Base-by-base conservation (phyloP, 2,888 invertebrate species). In the Lycophotia porphyrea region DNA sequence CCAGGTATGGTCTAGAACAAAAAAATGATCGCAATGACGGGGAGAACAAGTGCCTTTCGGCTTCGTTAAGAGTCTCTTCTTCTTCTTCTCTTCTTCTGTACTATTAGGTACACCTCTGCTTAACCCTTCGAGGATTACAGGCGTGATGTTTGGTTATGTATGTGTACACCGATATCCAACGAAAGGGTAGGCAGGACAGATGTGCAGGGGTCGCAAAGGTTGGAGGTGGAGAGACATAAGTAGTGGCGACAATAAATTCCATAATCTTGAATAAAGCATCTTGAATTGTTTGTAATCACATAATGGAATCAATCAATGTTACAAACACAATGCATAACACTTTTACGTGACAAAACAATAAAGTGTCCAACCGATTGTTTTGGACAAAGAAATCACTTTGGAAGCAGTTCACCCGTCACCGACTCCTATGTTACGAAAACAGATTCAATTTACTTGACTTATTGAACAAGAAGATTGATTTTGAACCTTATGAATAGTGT, bases 271-370 rank as follows among this genome's bases (percentile, higher is more conserved):
- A n/a, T 5, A 36, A 42, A 18, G 8, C 3, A 39, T 42, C 27
- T 60, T 27, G 36, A 49, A 27, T 34, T 31, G 55, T 64, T 64
- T 47, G 52, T 80, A 34, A 11, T 21, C 24, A 49, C 42, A 0
- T 47, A 49, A 36, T 60, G 27, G 42, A 60, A 75, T 75, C 65
- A 61, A 55, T 21, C 60, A 66, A 64, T 13, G 27, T 58, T 61
- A 70, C 65, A 63, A 63, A 39, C 18, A 74, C 64, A 68, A 77
- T 70, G 42, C 61, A 64, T 44, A 75, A 60, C 69, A 58, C 58
- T 71, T 73, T 66, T 70, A 84, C 72, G 68, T 75, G 67, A 68
- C 63, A 42, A 75, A 75, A 84, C 86, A 86, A 87, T 67, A 70
- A 78, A 71, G 64, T 66, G 64, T 81, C 64, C 42, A 58, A 66